Evolutionary conservation across 2,888 invertebrate species (phyloP).

Genomic region (Mayetiola destructor): DNA sequence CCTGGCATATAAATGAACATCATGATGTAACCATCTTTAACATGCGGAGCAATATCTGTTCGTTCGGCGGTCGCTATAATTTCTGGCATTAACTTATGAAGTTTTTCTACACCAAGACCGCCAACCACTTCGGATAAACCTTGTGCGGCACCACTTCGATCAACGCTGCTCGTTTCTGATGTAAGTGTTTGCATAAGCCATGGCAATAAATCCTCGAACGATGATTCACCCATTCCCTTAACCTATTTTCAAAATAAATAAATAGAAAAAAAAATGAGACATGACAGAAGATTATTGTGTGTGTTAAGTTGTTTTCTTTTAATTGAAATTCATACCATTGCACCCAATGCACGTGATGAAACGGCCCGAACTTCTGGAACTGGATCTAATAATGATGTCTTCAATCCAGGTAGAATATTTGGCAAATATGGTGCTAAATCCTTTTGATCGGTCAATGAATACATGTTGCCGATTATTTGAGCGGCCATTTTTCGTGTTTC

Average conservation of each 20-base stretch:
- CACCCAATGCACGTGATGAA: slow-evolving; percentile 88
- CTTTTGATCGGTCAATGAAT: slow-evolving; percentile 96
- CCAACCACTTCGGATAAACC: slow-evolving; percentile 96
- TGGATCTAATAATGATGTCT: slow-evolving; percentile 89
- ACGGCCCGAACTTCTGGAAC: slow-evolving; percentile 96
- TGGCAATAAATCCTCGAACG: slow-evolving; percentile 89
- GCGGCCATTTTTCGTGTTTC: slow-evolving; percentile 99
- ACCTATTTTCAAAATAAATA: slow-evolving; percentile 12
- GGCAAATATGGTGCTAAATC: slow-evolving; percentile 92
- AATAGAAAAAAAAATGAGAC: background rate
- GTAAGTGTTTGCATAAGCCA: slow-evolving; percentile 98
- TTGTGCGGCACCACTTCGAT: slow-evolving; percentile 90
- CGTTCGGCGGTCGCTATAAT: slow-evolving; percentile 89
- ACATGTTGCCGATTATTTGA: slow-evolving; percentile 99
- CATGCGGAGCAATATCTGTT: slow-evolving; percentile 86
- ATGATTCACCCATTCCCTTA: slow-evolving; percentile 82
- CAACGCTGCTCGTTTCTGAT: slow-evolving; percentile 88
- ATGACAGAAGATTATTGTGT: background rate
- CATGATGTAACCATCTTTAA: slow-evolving; percentile 99
- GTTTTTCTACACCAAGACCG: slow-evolving; percentile 84
- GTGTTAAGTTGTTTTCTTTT: background rate
- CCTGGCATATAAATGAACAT: slow-evolving; percentile 99
- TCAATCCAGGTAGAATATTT: slow-evolving; percentile 90
- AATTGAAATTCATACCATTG: slow-evolving; percentile 64
- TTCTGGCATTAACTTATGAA: slow-evolving; percentile 93